phyloP scores from a whole-genome alignment of 2,888 invertebrate species.

The Drosophila leonis region DNA sequence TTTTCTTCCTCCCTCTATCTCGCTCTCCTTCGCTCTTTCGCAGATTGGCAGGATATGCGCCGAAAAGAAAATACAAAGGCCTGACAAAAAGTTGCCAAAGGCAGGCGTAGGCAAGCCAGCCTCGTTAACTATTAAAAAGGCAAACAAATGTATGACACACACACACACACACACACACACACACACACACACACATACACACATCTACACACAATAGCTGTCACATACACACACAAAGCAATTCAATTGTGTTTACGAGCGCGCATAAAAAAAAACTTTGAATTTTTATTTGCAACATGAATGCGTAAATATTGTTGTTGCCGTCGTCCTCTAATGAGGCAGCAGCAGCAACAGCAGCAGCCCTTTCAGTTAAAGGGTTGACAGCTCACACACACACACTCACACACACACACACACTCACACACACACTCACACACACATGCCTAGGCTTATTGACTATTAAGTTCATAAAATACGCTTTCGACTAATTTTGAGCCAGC shows the following conservation, averaged over 20 bases:
- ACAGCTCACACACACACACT: slow-evolving; percentile 25
- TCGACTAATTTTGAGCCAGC: slow-evolving; percentile 67
- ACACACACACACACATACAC: slow-evolving; percentile 24
- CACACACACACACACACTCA: neutral
- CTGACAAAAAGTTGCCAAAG: slow-evolving; percentile 24
- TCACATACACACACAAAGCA: slow-evolving; percentile 43
- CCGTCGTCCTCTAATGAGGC: slow-evolving; percentile 65
- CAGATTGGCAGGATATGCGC: slow-evolving; percentile 53
- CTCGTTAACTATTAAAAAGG: slow-evolving; percentile 81
- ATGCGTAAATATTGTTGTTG: slow-evolving; percentile 56
- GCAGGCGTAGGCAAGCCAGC: slow-evolving; percentile 29
- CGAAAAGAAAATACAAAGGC: slow-evolving; percentile 34
- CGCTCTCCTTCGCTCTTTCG: slow-evolving; percentile 10
- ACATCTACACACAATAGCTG: slow-evolving; percentile 27
- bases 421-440: neutral
- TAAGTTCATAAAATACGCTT: slow-evolving; percentile 63
- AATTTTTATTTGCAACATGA: slow-evolving; percentile 77
- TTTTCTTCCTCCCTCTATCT: neutral
- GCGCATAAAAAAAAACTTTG: slow-evolving; percentile 81
- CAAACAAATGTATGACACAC: slow-evolving; percentile 33
- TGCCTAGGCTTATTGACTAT: slow-evolving; percentile 69
- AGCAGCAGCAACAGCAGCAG: slow-evolving; percentile 15
- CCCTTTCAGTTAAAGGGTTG: slow-evolving; percentile 55
- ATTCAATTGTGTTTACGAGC: slow-evolving; percentile 84
- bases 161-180: slow-evolving; percentile 30